Conservation (phyloP, 1,140 invertebrate species). For the Aleiodes sp. region DNA sequence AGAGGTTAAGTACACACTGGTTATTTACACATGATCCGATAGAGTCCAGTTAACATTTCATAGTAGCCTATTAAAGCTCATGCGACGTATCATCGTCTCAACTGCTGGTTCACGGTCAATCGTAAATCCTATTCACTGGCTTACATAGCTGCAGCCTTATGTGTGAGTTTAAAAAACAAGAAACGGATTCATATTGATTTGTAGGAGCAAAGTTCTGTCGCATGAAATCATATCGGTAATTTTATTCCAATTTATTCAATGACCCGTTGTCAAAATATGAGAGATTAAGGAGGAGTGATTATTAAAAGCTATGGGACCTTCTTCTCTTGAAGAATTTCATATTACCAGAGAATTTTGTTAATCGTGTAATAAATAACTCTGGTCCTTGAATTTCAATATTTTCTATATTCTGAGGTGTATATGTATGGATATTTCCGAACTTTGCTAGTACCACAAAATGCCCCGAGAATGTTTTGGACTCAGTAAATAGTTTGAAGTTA, state of each 20-base stretch:
- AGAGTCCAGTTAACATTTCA: slow-evolving; percentile 53
- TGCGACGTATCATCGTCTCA: slow-evolving; percentile 43
- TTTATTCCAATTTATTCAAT: background rate
- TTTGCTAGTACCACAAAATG: background rate
- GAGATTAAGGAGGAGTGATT: no score
- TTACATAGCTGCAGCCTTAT: slow-evolving; percentile 1
- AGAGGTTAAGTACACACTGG: slow-evolving; percentile 3
- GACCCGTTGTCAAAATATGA: no score
- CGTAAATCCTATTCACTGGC: slow-evolving; percentile 29
- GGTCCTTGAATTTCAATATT: no score
- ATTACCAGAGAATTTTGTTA: no score
- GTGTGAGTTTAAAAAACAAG: background rate
- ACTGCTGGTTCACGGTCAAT: slow-evolving; percentile 42
- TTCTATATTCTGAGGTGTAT: no score
- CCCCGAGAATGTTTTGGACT: slow-evolving; percentile 1
- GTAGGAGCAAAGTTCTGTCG: background rate
- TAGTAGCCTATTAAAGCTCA: slow-evolving; percentile 50
- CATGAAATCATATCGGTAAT: background rate
- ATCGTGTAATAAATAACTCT: no score
- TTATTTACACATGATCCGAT: slow-evolving; percentile 3
- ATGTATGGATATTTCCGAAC: background rate
- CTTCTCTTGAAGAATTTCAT: no score
- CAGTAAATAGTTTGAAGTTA: background rate
- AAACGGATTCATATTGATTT: background rate
- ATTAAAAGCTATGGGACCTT: no score